Base-by-base conservation (phyloP, 2,888 invertebrate species). In the Chloromyia formosa region DNA sequence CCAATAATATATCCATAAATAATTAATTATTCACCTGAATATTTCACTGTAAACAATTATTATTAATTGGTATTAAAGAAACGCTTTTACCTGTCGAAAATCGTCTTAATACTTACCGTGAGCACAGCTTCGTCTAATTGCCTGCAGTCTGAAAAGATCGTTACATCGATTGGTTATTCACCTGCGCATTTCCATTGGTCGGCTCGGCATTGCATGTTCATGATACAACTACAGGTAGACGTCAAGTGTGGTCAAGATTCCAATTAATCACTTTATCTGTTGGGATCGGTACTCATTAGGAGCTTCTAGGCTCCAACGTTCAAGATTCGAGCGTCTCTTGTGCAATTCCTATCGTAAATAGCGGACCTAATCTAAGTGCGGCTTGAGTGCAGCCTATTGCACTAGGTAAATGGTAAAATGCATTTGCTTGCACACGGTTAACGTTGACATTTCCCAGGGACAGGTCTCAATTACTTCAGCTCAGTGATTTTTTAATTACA, bases 231-330 rank as follows among this genome's bases (percentile, higher is more conserved):
- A 62, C 62, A 62, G 62, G 62, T 69, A 53, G 7, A 69, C 54
- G 68, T 69, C 68, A 69, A 69, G 68, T 69, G 68, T 69, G 68
- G 68, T 69, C 68, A 69, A 69, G 68, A 69, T 69, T 53, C 53
- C 53, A 69, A 69, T 69, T 69, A 69, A 69, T 69, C 68, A 69
- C 68, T 69, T 69, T 69, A 69, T 69, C 68, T 69, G 68, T 53
- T 53, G 53, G 54, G 68, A 69, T 69, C 68, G 54, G 68, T 69
- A 54, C 68, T 69, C 68, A 69, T 69, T 69, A 69, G 54, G 68
- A 69, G 68, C 68, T 69, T 69, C 68, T 40, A 62, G 62, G 62
- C 62, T 62, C 62, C 68, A 54, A 54, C 68, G 42, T 42, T 45
- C 23, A 20, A 20, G 23, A 23, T 60, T 60, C 23, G 60, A 20